phyloP scores from a whole-genome alignment of 2,888 invertebrate species.

The Archaeoteleia sp. region DNA sequence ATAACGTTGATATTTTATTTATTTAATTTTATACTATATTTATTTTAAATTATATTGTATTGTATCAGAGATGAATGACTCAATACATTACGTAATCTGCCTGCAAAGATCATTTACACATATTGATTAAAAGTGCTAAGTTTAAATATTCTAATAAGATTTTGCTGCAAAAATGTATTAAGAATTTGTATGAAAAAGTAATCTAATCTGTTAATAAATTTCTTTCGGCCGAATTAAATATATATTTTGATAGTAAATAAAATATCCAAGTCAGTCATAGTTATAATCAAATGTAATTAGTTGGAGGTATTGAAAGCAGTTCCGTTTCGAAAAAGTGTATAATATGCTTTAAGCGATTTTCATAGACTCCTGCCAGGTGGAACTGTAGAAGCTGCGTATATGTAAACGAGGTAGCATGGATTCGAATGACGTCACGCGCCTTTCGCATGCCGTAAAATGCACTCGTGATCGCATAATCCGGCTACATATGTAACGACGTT shows the following conservation, averaged over 20 bases:
- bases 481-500: conserved; percentile 40
- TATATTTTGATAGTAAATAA: background rate
- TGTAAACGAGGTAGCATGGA: conserved; percentile 28
- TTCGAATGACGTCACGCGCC: conserved; percentile 31
- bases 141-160: too few relatives aligned
- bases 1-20: too few relatives aligned
- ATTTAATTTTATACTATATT: too few relatives aligned
- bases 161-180: too few relatives aligned
- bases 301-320: background rate
- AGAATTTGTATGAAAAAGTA: too few relatives aligned
- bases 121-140: too few relatives aligned
- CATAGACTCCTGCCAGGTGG: background rate
- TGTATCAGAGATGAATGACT: too few relatives aligned
- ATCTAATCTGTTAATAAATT: too few relatives aligned
- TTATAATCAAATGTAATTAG: background rate
- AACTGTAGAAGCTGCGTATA: conserved; percentile 13
- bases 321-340: background rate
- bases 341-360: background rate
- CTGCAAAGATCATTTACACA: too few relatives aligned
- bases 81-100: too few relatives aligned
- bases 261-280: background rate
- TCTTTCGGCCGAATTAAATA: too few relatives aligned
- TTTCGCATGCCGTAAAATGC: conserved; percentile 40
- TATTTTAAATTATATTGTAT: too few relatives aligned
- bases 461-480: conserved; percentile 49